phyloP scores from a whole-genome alignment of 92 coral and sea anemone species.

The Epizoanthus stellaris region DNA sequence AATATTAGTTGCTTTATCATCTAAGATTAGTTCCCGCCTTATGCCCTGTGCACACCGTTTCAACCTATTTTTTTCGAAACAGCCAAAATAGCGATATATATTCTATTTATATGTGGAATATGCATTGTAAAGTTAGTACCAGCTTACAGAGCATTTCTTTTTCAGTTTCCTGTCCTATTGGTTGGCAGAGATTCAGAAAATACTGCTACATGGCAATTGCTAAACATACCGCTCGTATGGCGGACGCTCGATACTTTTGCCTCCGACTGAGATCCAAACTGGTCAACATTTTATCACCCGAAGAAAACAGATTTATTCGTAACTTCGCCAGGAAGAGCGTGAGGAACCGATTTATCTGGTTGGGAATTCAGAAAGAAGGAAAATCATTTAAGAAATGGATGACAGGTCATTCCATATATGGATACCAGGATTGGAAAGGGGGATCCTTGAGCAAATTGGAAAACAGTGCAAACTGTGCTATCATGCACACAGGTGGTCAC shows the following conservation, averaged over 20 bases:
- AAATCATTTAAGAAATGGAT: not conserved
- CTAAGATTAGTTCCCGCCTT: too few relatives aligned
- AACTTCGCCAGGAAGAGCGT: not conserved
- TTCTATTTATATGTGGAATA: too few relatives aligned
- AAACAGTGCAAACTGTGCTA: not conserved
- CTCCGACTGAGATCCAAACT: not conserved
- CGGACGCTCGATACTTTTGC: not conserved
- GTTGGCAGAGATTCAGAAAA: not conserved
- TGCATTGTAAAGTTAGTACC: too few relatives aligned
- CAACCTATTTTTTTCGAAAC: too few relatives aligned
- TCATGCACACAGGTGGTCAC: not conserved
- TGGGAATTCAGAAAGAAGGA: slow-evolving; percentile 5
- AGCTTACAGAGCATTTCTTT: not conserved
- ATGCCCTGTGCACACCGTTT: too few relatives aligned
- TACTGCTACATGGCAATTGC: not conserved
- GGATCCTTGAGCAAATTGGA: not conserved
- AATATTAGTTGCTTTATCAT: too few relatives aligned
- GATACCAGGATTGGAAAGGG: not conserved
- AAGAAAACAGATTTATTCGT: not conserved
- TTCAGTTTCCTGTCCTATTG: not conserved
- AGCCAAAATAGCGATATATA: too few relatives aligned
- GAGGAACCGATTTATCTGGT: not conserved
- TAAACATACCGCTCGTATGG: not conserved
- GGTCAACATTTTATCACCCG: not conserved
- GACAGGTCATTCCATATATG: not conserved